Percentiles rank a stretch among this genome's conserved stretches.
Conservation (phyloP, 2,888 invertebrate species). For the Geotrupes spiniger region DNA sequence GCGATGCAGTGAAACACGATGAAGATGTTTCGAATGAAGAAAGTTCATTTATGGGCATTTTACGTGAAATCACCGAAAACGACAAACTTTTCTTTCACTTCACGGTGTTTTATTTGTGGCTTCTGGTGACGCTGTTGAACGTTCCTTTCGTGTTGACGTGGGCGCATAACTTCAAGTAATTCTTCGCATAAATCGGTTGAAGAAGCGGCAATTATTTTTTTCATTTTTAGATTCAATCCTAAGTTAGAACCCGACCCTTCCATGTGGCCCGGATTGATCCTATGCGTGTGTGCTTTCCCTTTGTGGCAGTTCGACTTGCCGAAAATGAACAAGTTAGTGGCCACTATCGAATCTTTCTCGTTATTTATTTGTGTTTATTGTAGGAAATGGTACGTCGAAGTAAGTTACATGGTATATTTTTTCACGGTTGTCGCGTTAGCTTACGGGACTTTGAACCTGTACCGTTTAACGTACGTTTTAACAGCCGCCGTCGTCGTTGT, state of each 20-base stretch:
- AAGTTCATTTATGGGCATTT: constrained; percentile 27
- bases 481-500: constrained; percentile 56
- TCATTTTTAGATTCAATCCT: constrained; percentile 53
- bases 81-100: constrained; percentile 69
- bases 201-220: too few species aligned
- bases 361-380: constrained; percentile 5
- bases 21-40: constrained; percentile 28
- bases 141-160: constrained; percentile 73
- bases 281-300: constrained; percentile 59
- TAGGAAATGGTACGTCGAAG: constrained; percentile 52
- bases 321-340: constrained; percentile 61
- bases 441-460: constrained; percentile 60
- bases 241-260: constrained; percentile 63
- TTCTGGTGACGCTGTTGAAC: constrained; percentile 64
- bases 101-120: constrained; percentile 67
- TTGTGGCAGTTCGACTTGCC: constrained; percentile 70
- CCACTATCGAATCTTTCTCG: constrained; percentile 5
- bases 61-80: constrained; percentile 29
- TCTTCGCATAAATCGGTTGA: too few species aligned
- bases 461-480: constrained; percentile 60
- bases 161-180: constrained; percentile 79
- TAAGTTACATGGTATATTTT: constrained; percentile 54
- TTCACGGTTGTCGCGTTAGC: constrained; percentile 57
- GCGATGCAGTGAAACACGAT: neutral
- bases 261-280: constrained; percentile 56